Evolutionary conservation across 2,797 vertebrate genomes (phyloP).

Genomic region (Liparis tanakae): DNA sequence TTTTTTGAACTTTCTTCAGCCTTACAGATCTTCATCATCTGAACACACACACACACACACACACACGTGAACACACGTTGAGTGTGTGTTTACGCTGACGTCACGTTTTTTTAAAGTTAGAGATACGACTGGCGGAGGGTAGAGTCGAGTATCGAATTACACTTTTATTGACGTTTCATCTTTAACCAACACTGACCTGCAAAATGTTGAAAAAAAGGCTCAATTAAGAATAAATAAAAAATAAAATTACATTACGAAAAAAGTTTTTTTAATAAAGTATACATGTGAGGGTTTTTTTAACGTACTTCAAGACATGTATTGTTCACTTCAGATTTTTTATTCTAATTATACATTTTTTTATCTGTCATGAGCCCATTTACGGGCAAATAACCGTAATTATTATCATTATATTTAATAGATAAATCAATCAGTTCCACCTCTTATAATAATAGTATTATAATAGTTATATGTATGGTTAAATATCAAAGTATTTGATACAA

Average conservation of each 20-base stretch:
- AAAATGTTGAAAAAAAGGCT: neutral
- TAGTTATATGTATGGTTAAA: neutral
- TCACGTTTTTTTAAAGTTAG: conserved; percentile 17
- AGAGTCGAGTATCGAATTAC: neutral
- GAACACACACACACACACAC: neutral
- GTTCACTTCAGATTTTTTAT: neutral
- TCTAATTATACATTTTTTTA: neutral
- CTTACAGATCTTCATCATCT: neutral
- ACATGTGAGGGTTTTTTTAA: neutral
- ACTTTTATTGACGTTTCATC: neutral
- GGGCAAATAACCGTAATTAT: neutral
- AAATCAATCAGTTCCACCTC: neutral
- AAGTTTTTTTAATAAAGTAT: neutral
- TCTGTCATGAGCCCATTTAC: neutral
- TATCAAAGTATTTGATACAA: neutral
- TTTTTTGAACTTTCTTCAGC: no score
- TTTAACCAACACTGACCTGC: neutral
- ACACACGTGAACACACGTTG: neutral
- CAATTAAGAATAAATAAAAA: no score
- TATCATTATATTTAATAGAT: neutral
- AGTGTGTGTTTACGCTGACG: no score
- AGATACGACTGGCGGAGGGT: neutral
- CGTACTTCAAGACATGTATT: conserved; percentile 2
- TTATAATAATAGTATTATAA: neutral
- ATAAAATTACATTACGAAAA: neutral